Evolutionary conservation across 2,888 invertebrate species (phyloP).

Genomic region (Ptilodon capucinus): DNA sequence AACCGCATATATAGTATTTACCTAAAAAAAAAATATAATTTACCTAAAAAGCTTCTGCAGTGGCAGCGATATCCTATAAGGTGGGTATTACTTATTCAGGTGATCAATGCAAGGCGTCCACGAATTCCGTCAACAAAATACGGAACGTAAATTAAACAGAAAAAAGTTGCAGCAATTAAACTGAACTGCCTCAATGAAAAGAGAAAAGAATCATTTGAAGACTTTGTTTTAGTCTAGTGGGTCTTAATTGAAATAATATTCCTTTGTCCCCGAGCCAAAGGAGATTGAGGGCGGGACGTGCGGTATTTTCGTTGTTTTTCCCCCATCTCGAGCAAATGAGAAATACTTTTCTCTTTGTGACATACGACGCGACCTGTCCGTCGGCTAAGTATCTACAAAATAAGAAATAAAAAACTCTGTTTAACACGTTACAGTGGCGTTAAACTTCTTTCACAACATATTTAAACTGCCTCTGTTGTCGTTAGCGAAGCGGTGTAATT

Average conservation of each 20-base stretch:
- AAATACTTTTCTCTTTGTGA: slow-evolving; percentile 75
- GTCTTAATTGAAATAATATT: slow-evolving; percentile 75
- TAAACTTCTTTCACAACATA: slow-evolving; percentile 30
- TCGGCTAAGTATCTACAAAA: slow-evolving; percentile 47
- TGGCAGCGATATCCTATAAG: too few species aligned
- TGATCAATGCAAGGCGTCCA: not conserved
- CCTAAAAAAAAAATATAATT: too few species aligned
- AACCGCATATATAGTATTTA: too few species aligned
- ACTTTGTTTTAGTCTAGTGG: slow-evolving; percentile 48
- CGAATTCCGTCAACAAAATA: not conserved
- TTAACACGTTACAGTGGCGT: slow-evolving; percentile 28
- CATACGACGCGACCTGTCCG: slow-evolving; percentile 62
- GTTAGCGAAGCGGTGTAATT: slow-evolving; percentile 26
- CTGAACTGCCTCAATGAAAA: slow-evolving; percentile 36
- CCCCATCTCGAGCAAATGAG: slow-evolving; percentile 60
- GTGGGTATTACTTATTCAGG: too few species aligned
- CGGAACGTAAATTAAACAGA: slow-evolving; percentile 11
- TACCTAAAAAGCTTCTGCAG: too few species aligned
- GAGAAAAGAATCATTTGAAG: slow-evolving; percentile 35
- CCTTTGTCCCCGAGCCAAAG: slow-evolving; percentile 65
- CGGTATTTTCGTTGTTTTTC: slow-evolving; percentile 64
- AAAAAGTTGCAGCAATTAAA: slow-evolving; percentile 40
- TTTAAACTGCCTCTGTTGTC: slow-evolving; percentile 16
- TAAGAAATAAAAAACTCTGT: slow-evolving; percentile 40
- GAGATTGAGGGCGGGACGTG: slow-evolving; percentile 66